phyloP scores from a whole-genome alignment of 1,140 invertebrate species.

The Drosophila nasuta region DNA sequence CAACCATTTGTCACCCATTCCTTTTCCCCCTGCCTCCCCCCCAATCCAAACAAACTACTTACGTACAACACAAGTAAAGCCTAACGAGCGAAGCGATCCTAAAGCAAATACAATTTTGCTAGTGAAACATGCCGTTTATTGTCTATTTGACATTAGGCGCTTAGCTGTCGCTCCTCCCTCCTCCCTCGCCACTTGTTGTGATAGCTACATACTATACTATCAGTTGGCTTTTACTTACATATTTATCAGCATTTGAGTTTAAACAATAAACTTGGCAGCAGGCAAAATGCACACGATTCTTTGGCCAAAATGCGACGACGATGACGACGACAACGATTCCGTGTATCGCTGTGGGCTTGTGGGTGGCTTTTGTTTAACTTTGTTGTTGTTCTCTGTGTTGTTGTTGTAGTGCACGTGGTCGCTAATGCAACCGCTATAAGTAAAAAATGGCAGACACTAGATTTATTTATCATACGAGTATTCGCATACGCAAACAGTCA shows the following conservation, averaged over 20 bases:
- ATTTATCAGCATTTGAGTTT: constrained; percentile 67
- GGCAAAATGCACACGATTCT: constrained; percentile 34
- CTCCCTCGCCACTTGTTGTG: not conserved
- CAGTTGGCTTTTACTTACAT: constrained; percentile 35
- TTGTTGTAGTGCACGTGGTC: constrained; percentile 46
- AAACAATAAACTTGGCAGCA: constrained; percentile 70
- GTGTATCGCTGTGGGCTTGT: constrained; percentile 13
- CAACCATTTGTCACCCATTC: constrained; percentile 65
- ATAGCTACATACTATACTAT: constrained; percentile 15
- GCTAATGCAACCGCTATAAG: constrained; percentile 46
- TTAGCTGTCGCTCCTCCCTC: constrained; percentile 56
- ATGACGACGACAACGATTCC: not conserved
- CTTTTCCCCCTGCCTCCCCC: not conserved
- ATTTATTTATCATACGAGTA: constrained; percentile 39
- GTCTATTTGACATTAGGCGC: constrained; percentile 75
- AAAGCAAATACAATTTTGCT: constrained; percentile 69
- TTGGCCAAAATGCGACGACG: constrained; percentile 45
- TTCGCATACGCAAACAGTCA: constrained; percentile 23
- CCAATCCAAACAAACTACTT: not conserved
- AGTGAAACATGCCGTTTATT: constrained; percentile 44
- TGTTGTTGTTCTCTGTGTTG: constrained; percentile 11
- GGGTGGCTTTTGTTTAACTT: constrained; percentile 11
- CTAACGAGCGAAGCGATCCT: constrained; percentile 50
- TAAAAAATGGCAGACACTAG: constrained; percentile 47
- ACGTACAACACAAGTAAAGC: constrained; percentile 63